Conservation (phyloP, 2,888 invertebrate species). For the Leptothorax acervorum region DNA sequence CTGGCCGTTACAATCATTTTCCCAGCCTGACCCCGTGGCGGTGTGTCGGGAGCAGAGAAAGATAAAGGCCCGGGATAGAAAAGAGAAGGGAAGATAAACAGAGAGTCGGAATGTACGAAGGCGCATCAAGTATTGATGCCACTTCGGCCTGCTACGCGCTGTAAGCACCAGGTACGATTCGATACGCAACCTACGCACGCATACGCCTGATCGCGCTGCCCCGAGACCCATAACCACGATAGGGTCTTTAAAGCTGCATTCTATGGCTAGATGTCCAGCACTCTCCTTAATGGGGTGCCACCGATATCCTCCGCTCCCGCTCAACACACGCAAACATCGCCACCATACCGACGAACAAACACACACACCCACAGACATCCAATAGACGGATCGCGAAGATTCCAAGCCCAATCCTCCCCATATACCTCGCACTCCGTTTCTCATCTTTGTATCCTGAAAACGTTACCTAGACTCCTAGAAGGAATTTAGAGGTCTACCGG, state of each 20-base stretch:
- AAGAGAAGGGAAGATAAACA: conserved; percentile 51
- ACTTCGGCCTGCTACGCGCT: conserved; percentile 66
- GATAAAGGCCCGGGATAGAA: neutral
- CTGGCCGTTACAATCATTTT: conserved; percentile 33
- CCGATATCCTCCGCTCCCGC: conserved; percentile 76
- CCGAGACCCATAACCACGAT: conserved; percentile 46
- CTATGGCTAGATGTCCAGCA: conserved; percentile 79
- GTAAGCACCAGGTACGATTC: conserved; percentile 62
- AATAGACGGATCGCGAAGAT: conserved; percentile 4
- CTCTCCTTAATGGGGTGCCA: conserved; percentile 83
- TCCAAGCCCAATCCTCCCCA: conserved; percentile 9
- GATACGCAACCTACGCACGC: conserved; percentile 50
- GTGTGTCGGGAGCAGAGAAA: neutral
- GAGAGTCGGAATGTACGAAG: conserved; percentile 49
- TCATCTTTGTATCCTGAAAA: conserved; percentile 70
- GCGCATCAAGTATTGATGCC: conserved; percentile 81
- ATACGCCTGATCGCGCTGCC: conserved; percentile 49
- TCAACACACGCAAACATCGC: conserved; percentile 39
- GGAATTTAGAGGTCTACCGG: conserved; percentile 79
- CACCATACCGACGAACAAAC: conserved; percentile 5
- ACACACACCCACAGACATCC: conserved; percentile 4
- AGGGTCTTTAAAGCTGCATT: conserved; percentile 65
- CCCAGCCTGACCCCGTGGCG: conserved; percentile 10
- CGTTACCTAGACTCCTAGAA: conserved; percentile 64
- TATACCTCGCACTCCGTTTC: conserved; percentile 57